Conservation (phyloP, 2,797 vertebrate species). For the Oryzias sinensis region DNA sequence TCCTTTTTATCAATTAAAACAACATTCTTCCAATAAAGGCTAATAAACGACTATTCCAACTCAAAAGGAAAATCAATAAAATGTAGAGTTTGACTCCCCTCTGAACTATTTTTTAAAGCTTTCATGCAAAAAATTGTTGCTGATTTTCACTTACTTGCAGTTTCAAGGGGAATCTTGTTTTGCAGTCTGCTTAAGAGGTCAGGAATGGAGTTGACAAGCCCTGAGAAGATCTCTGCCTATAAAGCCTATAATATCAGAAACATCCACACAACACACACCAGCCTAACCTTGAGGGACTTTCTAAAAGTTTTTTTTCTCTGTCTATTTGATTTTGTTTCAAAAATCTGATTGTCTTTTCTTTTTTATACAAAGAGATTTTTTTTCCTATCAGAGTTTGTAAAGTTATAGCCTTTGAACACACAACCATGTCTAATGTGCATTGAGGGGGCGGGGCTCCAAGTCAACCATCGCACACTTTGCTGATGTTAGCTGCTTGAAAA, state of each 20-base stretch:
- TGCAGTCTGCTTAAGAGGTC: neutral
- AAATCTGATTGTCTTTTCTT: neutral
- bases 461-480: slow-evolving; percentile 48
- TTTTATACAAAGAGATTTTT: neutral
- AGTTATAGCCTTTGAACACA: slow-evolving; percentile 19
- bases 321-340: no score
- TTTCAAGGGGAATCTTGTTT: no score
- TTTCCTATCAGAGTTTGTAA: neutral
- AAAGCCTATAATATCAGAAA: neutral
- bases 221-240: neutral
- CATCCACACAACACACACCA: neutral
- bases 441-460: slow-evolving; percentile 35
- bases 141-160: no score
- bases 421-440: slow-evolving; percentile 52
- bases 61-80: no score
- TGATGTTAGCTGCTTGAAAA: slow-evolving; percentile 62
- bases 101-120: no score
- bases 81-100: no score
- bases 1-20: no score
- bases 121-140: no score
- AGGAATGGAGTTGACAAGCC: neutral
- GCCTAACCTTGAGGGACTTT: no score
- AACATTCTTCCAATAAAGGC: no score
- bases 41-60: no score
- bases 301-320: no score